Evolutionary conservation across 2,888 invertebrate genomes (phyloP), one percentile per base, ranked within the genome.

Genomic region (Acheta domesticus): DNA sequence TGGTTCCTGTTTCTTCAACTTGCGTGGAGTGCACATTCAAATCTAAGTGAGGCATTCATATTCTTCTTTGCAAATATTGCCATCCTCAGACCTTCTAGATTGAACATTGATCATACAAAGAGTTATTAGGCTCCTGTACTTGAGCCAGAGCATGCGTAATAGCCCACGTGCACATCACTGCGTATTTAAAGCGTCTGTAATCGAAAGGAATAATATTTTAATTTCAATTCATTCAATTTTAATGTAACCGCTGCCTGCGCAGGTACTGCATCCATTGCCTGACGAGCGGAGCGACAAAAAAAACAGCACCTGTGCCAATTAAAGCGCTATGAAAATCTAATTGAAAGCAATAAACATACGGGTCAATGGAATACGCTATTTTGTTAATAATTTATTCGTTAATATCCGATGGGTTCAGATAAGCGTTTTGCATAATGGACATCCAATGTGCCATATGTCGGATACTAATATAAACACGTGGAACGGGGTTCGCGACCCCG

Each of bases 241-340:
- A 14, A 62, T n/a, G 14, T n/a, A 62, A n/a, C 62, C n/a, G 16
- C 1, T 16, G 62, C 36, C 36, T 62, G n/a, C 4, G 8, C 14
- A 62, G 62, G 62, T 62, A 62, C 62, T 62, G 16, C 62, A 36
- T 36, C 36, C 36, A 36, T 8, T 8, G 36, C 5, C 36, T 62
- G 16, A 62, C 12, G 62, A 62, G 62, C 62, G 62, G 14, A 62
- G 16, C 62, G n/a, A 62, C 62, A 62, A 62, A 62, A n/a, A 62
- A 62, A 62, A 62, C n/a, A n/a, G 62, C 62, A 62, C 62, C 62
- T 62, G 62, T 62, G 62, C 62, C 62, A 62, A 62, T 62, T 62
- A 62, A 62, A 62, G 62, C 14, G 62, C 62, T 19, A 62, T 62
- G 62, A 62, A 62, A 62, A 62, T 62, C 16, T 62, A 62, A 62